phyloP scores from a whole-genome alignment of 2,113 vertebrate species.

The Cyanoderma ruficeps region DNA sequence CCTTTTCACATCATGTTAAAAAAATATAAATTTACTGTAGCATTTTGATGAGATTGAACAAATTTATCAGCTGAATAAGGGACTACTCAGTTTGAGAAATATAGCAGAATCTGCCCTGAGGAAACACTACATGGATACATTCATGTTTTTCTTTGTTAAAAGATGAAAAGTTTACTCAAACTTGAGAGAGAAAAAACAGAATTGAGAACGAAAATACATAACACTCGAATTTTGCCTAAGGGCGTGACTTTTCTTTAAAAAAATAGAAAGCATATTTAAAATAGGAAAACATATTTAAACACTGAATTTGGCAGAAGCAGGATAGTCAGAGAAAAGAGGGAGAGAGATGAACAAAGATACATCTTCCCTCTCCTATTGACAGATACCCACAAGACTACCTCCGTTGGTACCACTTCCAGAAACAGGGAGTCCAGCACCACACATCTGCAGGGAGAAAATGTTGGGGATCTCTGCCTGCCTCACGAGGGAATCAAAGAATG shows the following conservation, averaged over 20 bases:
- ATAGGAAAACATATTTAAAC: background rate
- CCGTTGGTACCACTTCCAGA: constrained; percentile 77
- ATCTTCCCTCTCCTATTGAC: constrained; percentile 62
- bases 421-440: constrained; percentile 84
- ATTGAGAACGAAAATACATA: background rate
- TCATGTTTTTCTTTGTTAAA: background rate
- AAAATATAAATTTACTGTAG: background rate
- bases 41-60: background rate
- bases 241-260: background rate
- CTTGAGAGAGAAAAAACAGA: background rate
- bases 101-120: background rate
- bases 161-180: background rate
- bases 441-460: constrained; percentile 98
- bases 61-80: background rate
- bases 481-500: constrained; percentile 94
- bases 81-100: background rate
- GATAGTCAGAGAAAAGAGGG: background rate
- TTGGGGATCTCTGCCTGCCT: constrained; percentile 85
- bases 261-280: background rate
- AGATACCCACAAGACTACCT: constrained; percentile 94
- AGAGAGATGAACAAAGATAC: constrained; percentile 14
- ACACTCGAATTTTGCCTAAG: background rate
- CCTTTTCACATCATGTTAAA: constrained; percentile 12
- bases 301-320: background rate
- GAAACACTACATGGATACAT: background rate